Evolutionary conservation across 2,113 vertebrate species (phyloP), one percentile per base, ranked within the genome.

Genomic region (Psammodynastes pulverulentus): DNA sequence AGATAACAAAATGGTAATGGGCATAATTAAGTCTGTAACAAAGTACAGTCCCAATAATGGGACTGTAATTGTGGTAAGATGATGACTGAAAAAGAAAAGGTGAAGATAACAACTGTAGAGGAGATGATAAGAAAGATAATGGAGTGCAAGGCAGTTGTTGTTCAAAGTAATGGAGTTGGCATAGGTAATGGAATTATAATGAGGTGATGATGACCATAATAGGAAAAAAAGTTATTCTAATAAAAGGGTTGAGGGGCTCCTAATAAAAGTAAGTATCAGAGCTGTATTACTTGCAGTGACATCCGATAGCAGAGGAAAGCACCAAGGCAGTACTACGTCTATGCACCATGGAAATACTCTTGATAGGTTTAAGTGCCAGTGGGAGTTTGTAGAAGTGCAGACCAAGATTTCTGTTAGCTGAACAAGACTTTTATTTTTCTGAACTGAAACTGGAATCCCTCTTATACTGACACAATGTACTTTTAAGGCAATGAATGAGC

Each of bases 141-240:
- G 96, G 97, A 58, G 94, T 87, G 96, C 96, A 96, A 98, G 94
- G 92, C 96, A 26, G 94, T 95, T 95, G 94, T 94, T 95, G 95
- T 94, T 96, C 94, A 95, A 97, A 92, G 95, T 97, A 96, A 97
- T 96, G 95, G 95, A 91, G 93, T 93, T 95, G 45, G 95, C 95
- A 95, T 95, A 94, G 93, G 94, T 95, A 98, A 97, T 97, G 97
- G 96, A 95, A 94, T 96, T 97, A 95, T 97, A 97, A 98, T 96
- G 96, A 97, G 96, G 94, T 89, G 89, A 94, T 1, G 90, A 90
- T 92, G 94, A 85, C 4, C 0, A 94, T 93, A 93, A 92, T 93
- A 95, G 93, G 93, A 93, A 94, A 91, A 45, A 93, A 94, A 95
- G 93, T 96, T 91, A 79, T 94, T 94, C 92, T 97, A 96, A 97